Evolutionary conservation across 2,797 vertebrate genomes (phyloP).

Genomic region (Protosalanx chinensis): DNA sequence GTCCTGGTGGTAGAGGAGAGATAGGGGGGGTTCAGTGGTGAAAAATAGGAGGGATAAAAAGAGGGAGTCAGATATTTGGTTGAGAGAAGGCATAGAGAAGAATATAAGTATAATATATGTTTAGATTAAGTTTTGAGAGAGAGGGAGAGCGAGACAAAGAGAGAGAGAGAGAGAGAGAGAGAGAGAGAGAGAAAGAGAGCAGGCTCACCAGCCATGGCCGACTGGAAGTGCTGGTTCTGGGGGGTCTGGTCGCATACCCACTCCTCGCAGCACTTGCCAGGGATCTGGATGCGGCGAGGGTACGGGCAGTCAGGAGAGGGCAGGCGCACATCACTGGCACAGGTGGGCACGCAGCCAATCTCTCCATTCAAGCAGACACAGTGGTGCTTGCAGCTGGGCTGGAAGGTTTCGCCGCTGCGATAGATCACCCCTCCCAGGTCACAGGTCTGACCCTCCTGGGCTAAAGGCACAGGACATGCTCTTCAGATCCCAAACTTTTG

Average conservation of each 20-base stretch:
- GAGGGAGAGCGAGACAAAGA: neutral
- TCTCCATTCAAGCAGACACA: constrained; percentile 78
- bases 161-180: neutral
- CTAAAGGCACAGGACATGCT: constrained; percentile 42
- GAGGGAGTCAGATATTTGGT: neutral
- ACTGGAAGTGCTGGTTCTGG: constrained; percentile 46
- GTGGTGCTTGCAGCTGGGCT: constrained; percentile 76
- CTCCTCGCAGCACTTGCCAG: constrained; percentile 73
- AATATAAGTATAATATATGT: neutral
- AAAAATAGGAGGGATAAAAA: neutral
- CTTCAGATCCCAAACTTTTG: too few relatives aligned
- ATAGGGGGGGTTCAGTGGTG: neutral
- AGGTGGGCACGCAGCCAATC: constrained; percentile 73
- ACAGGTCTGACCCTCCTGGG: constrained; percentile 69
- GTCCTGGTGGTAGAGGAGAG: constrained; percentile 25
- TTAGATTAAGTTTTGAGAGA: neutral
- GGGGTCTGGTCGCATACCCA: constrained; percentile 69
- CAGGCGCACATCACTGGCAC: constrained; percentile 57
- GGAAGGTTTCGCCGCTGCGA: constrained; percentile 74
- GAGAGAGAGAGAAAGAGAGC: neutral
- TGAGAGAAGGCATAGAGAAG: neutral
- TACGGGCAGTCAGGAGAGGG: constrained; percentile 67
- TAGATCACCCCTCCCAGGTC: constrained; percentile 75
- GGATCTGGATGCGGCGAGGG: constrained; percentile 59
- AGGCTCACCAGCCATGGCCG: constrained; percentile 62